A percentile compares a stretch with the other conserved stretches of the same genome.
Conservation (phyloP, 2,888 invertebrate genomes). For the Nomada hirtipes region DNA sequence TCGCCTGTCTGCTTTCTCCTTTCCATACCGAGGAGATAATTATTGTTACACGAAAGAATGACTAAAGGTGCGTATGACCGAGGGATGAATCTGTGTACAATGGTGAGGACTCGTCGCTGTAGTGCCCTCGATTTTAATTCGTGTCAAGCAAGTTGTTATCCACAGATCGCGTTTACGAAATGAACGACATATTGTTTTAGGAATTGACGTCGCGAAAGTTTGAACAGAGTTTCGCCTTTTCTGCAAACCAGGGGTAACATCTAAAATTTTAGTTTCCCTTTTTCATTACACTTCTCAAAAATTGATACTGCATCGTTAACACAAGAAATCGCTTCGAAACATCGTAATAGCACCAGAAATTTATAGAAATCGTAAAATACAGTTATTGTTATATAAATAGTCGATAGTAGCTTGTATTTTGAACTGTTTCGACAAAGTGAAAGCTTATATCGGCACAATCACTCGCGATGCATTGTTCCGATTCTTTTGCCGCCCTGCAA, state of each 20-base stretch:
- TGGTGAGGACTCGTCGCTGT: too few species aligned
- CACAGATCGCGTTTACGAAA: constrained; percentile 23
- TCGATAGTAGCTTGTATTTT: background rate
- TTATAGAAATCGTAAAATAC: too few species aligned
- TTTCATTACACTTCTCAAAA: too few species aligned
- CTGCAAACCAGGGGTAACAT: too few species aligned
- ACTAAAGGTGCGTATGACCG: background rate
- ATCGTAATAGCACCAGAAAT: too few species aligned
- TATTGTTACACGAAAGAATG: constrained; percentile 14
- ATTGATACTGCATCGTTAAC: too few species aligned
- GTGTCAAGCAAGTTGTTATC: constrained; percentile 31
- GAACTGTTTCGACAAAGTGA: background rate
- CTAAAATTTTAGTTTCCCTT: too few species aligned
- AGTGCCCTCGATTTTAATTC: constrained; percentile 14
- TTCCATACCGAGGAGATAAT: constrained; percentile 6
- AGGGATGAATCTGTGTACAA: background rate
- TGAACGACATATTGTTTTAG: constrained; percentile 33
- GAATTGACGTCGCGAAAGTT: constrained; percentile 46
- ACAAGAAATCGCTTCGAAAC: too few species aligned
- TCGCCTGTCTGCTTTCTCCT: background rate
- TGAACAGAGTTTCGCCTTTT: background rate
- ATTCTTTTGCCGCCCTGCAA: constrained; percentile 21
- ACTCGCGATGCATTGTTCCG: background rate
- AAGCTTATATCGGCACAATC: constrained; percentile 33
- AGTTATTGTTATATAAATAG: background rate